Conservation (phyloP, 2,888 invertebrate genomes). For the Sesia apiformis region DNA sequence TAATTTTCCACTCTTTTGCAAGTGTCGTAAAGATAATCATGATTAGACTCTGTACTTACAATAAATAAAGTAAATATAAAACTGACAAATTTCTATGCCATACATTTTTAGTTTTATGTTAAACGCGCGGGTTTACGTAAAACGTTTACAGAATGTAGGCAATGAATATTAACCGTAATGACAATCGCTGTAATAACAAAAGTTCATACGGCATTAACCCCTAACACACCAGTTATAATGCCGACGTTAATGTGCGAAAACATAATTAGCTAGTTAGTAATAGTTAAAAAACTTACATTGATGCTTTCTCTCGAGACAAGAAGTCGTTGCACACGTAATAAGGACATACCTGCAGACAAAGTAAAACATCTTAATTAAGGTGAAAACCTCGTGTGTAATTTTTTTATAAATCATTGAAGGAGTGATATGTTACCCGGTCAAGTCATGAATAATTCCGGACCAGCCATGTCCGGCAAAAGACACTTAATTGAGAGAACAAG, state of each 20-base stretch:
- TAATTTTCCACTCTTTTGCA: background rate
- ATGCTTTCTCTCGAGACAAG: conserved; percentile 1
- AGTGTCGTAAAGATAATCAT: background rate
- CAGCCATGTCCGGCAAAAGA: conserved; percentile 49
- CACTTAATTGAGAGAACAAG: conserved; percentile 63
- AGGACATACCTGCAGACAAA: conserved; percentile 19
- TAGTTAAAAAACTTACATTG: conserved; percentile 3
- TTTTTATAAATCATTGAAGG: conserved; percentile 31
- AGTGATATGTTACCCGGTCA: conserved; percentile 39
- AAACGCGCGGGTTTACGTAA: background rate
- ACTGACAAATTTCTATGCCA: too few species aligned
- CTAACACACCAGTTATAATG: conserved; percentile 1
- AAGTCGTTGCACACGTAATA: conserved; percentile 1
- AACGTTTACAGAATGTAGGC: background rate
- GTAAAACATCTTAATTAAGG: conserved; percentile 22
- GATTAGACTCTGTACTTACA: background rate
- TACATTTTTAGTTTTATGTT: too few species aligned
- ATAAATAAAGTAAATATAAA: too few species aligned
- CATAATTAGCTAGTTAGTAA: background rate
- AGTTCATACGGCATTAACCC: conserved; percentile 4
- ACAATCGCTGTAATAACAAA: conserved; percentile 1
- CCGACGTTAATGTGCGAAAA: conserved; percentile 1
- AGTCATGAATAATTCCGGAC: conserved; percentile 61
- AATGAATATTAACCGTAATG: conserved; percentile 1
- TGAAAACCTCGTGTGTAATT: conserved; percentile 19